Percentiles rank a stretch among this genome's conserved stretches.
Evolutionary conservation across 1,140 invertebrate species (phyloP).

Genomic region (Habropoda laboriosa): DNA sequence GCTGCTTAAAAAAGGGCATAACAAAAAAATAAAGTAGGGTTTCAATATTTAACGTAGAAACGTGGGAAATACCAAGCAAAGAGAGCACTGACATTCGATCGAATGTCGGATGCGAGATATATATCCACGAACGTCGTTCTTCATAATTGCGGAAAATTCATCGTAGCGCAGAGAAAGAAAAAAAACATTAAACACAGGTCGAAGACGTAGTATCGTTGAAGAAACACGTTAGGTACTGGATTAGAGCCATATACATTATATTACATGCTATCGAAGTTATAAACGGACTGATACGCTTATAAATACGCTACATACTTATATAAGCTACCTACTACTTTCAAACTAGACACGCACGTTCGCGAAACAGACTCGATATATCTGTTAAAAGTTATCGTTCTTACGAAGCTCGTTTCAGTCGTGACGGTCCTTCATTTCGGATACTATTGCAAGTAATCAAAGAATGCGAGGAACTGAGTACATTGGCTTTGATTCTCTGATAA

Average conservation of each 20-base stretch:
- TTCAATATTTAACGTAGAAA: slow-evolving; percentile 20
- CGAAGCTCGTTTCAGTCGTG: slow-evolving; percentile 52
- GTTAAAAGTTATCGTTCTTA: slow-evolving; percentile 41
- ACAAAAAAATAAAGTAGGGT: slow-evolving; percentile 12
- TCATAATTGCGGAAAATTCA: background rate
- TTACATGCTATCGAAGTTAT: slow-evolving; percentile 60
- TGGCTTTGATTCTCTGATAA: slow-evolving; percentile 15
- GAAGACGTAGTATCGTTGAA: background rate
- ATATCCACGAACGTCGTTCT: background rate
- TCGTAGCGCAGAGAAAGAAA: slow-evolving; percentile 16
- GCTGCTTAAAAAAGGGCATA: slow-evolving; percentile 19
- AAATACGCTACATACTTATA: slow-evolving; percentile 58
- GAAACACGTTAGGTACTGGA: slow-evolving; percentile 41
- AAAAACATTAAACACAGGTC: slow-evolving; percentile 25
- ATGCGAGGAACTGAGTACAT: slow-evolving; percentile 59
- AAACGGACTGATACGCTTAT: slow-evolving; percentile 58
- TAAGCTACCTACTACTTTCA: slow-evolving; percentile 43
- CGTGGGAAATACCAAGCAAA: slow-evolving; percentile 35
- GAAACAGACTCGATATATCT: slow-evolving; percentile 40
- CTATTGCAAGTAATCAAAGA: slow-evolving; percentile 35
- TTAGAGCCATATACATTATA: slow-evolving; percentile 63
- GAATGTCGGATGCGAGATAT: slow-evolving; percentile 18
- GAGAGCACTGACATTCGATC: slow-evolving; percentile 17
- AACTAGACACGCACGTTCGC: slow-evolving; percentile 38
- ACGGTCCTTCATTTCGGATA: slow-evolving; percentile 28